phyloP scores from a whole-genome alignment of 2,113 vertebrate genomes.

The Malurus alboscapulatus region DNA sequence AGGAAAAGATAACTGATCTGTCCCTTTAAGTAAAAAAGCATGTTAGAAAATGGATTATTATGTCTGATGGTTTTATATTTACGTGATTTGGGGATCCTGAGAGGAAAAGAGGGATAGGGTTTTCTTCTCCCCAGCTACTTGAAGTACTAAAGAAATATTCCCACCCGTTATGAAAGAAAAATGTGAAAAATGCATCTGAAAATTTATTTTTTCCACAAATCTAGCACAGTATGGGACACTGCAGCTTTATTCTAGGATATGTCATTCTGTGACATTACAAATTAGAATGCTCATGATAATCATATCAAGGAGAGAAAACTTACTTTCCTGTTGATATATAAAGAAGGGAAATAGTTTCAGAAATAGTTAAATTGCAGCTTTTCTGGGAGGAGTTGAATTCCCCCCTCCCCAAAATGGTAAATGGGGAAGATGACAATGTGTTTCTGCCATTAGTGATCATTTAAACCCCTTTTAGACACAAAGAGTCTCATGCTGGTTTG shows the following conservation, averaged over 20 bases:
- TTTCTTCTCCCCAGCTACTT: not conserved
- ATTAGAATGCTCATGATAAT: not conserved
- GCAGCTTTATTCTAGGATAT: not conserved
- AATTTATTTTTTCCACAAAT: not conserved
- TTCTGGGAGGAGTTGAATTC: not conserved
- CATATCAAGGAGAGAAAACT: not conserved
- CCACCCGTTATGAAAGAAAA: not conserved
- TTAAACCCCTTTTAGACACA: not conserved
- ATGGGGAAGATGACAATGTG: not conserved
- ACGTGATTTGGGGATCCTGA: accelerated
- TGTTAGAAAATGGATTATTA: not conserved
- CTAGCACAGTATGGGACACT: not conserved
- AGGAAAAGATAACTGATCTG: not conserved
- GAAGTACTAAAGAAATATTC: not conserved
- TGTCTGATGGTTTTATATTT: not conserved
- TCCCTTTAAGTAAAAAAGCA: not conserved
- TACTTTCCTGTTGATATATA: not conserved
- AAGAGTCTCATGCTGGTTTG: not conserved
- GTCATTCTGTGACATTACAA: not conserved
- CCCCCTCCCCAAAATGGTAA: not conserved
- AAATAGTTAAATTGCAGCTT: not conserved
- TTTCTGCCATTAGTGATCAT: not conserved
- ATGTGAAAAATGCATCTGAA: not conserved
- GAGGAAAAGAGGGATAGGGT: not conserved
- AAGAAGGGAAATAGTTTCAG: not conserved